Evolutionary conservation across 2,797 vertebrate species (phyloP), one percentile per base, ranked within the genome.

Genomic region (Peromyscus melanophrys): DNA sequence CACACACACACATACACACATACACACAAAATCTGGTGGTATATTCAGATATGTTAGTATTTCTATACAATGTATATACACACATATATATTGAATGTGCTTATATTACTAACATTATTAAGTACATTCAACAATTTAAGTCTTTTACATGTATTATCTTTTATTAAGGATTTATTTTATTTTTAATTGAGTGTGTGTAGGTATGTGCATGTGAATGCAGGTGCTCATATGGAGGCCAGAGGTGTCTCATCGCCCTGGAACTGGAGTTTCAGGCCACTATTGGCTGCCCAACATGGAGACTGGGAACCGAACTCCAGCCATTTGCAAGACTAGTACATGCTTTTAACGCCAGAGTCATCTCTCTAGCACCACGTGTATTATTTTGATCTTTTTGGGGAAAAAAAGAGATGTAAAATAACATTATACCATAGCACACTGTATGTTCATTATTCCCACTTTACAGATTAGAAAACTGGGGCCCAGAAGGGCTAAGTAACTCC

Each of bases 381-480:
- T 76, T 76, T 93, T 80, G 61, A 31, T 90, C n/a, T 34, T 46
- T 65, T 89, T n/a, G n/a, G 16, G 77, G 46, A 25, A 12, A 7
- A 93, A 6, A 31, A 40, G 16, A 52, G 6, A 63, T 16, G 16
- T 40, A 82, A 49, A 37, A 37, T 37, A 93, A 55, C 11, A 57
- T n/a, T 27, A 67, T 57, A 9, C 27, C 55, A 49, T 40, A 88
- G 43, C 34, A 63, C 59, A 63, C 27, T 21, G 63, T 82, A 67
- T 3, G 71, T 59, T 52, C 76, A 69, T 75, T 93, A 34, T 31
- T 84, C 14, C 12, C 59, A 77, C 89, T 96, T 96, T 96, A 55
- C 31, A 96, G 77, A 52, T 61, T 23, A 92, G 82, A 91, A 94
- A 96, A 67, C 37, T 87, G 78, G 97, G 86, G 78, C 19, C 76